Evolutionary conservation across 2,113 vertebrate genomes (phyloP).

Genomic region (Oncorhynchus gorbuscha): DNA sequence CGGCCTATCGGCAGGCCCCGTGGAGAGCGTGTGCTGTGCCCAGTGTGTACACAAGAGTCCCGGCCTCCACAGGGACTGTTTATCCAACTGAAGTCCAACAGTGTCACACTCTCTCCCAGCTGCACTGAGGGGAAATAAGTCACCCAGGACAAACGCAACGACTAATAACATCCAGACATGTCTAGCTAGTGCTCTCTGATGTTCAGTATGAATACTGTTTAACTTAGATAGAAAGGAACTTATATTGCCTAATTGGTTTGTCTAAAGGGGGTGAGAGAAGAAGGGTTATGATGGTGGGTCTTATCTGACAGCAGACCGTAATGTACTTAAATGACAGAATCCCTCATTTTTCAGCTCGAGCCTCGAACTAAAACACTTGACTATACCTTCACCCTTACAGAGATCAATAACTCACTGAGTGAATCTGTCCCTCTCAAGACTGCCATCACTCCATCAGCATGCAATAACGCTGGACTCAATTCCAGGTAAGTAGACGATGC

Average conservation of each 20-base stretch:
- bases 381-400: slow-evolving; percentile 4
- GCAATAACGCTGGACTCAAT: slow-evolving; percentile 10
- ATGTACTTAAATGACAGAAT: neutral
- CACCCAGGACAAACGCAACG: neutral
- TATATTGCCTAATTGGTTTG: too few species aligned
- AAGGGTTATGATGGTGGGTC: neutral
- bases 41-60: slow-evolving; percentile 72
- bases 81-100: slow-evolving; percentile 76
- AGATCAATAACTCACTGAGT: slow-evolving; percentile 5
- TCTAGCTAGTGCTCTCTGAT: neutral
- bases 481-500: slow-evolving; percentile 54
- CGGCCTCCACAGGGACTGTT: slow-evolving; percentile 72
- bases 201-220: neutral
- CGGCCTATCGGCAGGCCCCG: slow-evolving; percentile 24
- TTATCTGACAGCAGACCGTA: neutral
- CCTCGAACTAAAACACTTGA: neutral
- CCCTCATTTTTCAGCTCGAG: too few species aligned
- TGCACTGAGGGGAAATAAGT: neutral
- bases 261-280: neutral
- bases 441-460: neutral
- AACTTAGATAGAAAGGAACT: slow-evolving; percentile 24
- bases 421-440: neutral
- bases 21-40: slow-evolving; percentile 56
- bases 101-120: slow-evolving; percentile 27
- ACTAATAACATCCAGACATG: neutral